A percentile compares a stretch with the other conserved stretches of the same genome.
phyloP scores from a whole-genome alignment of 2,888 invertebrate species.

The Campaea margaritaria region DNA sequence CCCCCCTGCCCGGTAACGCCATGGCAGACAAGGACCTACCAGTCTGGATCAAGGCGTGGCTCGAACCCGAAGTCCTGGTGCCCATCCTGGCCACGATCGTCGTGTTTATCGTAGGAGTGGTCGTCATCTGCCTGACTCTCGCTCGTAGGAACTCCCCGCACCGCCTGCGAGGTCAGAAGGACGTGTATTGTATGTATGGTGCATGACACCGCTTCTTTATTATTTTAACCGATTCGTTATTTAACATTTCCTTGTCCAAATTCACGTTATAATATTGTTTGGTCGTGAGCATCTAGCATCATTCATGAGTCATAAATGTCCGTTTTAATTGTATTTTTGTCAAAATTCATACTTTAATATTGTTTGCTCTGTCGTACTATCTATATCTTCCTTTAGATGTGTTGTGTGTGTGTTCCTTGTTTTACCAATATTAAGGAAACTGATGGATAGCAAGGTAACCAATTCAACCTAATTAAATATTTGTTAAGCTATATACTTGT shows the following conservation, averaged over 20 bases:
- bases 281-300: slow-evolving; percentile 8
- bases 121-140: slow-evolving; percentile 95
- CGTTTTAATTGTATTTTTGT: slow-evolving; percentile 43
- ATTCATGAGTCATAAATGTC: slow-evolving; percentile 1
- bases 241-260: not conserved
- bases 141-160: slow-evolving; percentile 93
- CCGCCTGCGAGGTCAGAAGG: slow-evolving; percentile 92
- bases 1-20: slow-evolving; percentile 89
- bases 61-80: slow-evolving; percentile 95
- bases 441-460: slow-evolving; percentile 9
- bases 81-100: slow-evolving; percentile 95
- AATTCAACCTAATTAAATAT: not conserved
- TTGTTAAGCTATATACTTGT: not conserved
- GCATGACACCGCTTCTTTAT: slow-evolving; percentile 73
- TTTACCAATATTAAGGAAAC: slow-evolving; percentile 1
- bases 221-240: slow-evolving; percentile 33
- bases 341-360: slow-evolving; percentile 56
- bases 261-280: slow-evolving; percentile 14
- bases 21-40: slow-evolving; percentile 77
- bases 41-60: slow-evolving; percentile 93
- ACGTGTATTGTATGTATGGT: slow-evolving; percentile 90
- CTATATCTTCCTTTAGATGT: slow-evolving; percentile 17
- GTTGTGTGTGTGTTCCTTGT: slow-evolving; percentile 17
- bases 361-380: slow-evolving; percentile 50
- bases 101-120: slow-evolving; percentile 95